Evolutionary conservation across 1,140 invertebrate species (phyloP).

Genomic region (Cepaea nemoralis): DNA sequence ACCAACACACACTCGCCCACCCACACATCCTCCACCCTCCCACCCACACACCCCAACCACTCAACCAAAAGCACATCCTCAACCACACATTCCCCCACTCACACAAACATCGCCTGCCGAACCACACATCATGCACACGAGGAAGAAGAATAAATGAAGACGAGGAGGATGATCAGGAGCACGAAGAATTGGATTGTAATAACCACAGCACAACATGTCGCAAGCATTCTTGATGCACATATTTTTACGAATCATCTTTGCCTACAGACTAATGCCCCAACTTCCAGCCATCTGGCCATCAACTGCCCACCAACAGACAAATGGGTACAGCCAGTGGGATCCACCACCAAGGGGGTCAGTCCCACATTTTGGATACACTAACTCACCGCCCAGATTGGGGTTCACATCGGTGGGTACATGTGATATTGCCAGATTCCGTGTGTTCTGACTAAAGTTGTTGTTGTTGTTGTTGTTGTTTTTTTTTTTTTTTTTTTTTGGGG

Average conservation of each 20-base stretch:
- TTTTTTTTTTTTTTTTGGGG: too few relatives aligned
- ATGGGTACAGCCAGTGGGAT: conserved; percentile 49
- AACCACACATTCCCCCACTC: too few relatives aligned
- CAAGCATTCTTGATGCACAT: neutral
- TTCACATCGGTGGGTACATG: conserved; percentile 31
- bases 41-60: too few relatives aligned
- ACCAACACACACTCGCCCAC: too few relatives aligned
- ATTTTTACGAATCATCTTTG: neutral
- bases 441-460: conserved; percentile 12
- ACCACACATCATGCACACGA: neutral
- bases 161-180: too few relatives aligned
- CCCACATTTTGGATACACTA: conserved; percentile 38
- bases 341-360: conserved; percentile 49
- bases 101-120: too few relatives aligned
- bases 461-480: too few relatives aligned
- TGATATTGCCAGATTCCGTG: neutral
- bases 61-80: too few relatives aligned
- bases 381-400: conserved; percentile 13
- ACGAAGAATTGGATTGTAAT: too few relatives aligned
- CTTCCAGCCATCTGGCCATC: conserved; percentile 35
- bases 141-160: neutral
- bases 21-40: too few relatives aligned
- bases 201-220: too few relatives aligned
- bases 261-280: conserved; percentile 28
- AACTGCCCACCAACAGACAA: conserved; percentile 41